Conservation (phyloP, 2,797 vertebrate species). For the Crypturellus tataupa region DNA sequence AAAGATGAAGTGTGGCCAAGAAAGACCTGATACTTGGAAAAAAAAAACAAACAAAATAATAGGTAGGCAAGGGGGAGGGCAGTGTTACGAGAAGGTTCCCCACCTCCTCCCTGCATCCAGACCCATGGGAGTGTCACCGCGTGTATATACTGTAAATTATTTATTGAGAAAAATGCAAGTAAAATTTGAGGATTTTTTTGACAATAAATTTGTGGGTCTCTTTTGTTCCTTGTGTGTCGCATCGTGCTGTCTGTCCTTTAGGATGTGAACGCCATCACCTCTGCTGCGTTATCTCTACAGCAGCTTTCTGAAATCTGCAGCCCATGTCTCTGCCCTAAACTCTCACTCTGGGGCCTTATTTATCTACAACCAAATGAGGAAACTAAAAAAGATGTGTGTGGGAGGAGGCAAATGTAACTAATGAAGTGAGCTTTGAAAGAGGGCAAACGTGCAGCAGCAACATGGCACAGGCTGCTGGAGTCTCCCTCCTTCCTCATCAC, state of each 20-base stretch:
- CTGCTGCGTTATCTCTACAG: background rate
- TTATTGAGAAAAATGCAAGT: conserved; percentile 91
- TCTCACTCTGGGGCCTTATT: background rate
- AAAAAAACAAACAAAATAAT: background rate
- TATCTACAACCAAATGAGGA: background rate
- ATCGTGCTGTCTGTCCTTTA: fast-evolving
- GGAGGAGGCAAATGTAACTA: fast-evolving
- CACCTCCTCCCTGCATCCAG: conserved; percentile 76
- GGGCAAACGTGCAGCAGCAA: fast-evolving
- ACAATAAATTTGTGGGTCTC: conserved; percentile 9
- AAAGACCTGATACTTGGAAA: conserved; percentile 61
- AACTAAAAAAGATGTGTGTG: background rate
- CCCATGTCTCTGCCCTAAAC: background rate
- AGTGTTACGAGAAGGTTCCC: background rate
- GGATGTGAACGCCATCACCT: fast-evolving
- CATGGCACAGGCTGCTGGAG: fast-evolving
- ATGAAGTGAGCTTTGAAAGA: fast-evolving
- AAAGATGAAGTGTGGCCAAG: conserved; percentile 76
- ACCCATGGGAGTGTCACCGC: conserved; percentile 81
- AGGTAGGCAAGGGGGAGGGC: background rate
- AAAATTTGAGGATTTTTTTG: conserved; percentile 76
- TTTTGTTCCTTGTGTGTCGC: background rate
- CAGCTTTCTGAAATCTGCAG: background rate
- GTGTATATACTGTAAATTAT: conserved; percentile 99
- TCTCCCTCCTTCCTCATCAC: background rate